A percentile compares a stretch with the other conserved stretches of the same genome.
Conservation (phyloP, 2,888 invertebrate genomes). For the Furcula furcula region DNA sequence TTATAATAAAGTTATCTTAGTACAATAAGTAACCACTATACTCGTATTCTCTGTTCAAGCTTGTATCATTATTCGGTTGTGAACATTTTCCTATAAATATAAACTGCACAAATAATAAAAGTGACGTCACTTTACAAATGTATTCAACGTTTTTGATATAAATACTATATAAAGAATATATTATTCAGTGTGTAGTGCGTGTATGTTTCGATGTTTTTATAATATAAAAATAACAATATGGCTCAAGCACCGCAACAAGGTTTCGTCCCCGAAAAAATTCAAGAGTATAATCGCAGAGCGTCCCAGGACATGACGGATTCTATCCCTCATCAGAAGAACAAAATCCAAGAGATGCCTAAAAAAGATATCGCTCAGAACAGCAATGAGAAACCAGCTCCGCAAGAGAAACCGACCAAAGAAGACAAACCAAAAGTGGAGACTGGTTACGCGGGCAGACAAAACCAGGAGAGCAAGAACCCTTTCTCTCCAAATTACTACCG, state of each 20-base stretch:
- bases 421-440: conserved; percentile 45
- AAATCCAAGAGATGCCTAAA: conserved; percentile 45
- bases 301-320: conserved; percentile 66
- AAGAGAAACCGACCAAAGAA: conserved; percentile 39
- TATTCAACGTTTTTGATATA: conserved; percentile 30
- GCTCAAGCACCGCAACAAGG: conserved; percentile 71
- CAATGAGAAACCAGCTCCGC: conserved; percentile 30
- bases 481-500: conserved; percentile 69
- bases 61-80: conserved; percentile 67
- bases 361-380: conserved; percentile 54
- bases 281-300: conserved; percentile 68
- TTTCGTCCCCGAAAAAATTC: conserved; percentile 69
- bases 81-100: conserved; percentile 59
- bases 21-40: no score
- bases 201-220: conserved; percentile 34
- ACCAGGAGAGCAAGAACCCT: conserved; percentile 64
- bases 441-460: conserved; percentile 46
- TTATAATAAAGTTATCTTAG: no score
- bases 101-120: conserved; percentile 31
- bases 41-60: conserved; percentile 24
- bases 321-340: conserved; percentile 32
- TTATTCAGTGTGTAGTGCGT: conserved; percentile 28
- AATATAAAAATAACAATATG: conserved; percentile 47
- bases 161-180: conserved; percentile 26
- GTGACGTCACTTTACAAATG: conserved; percentile 21